phyloP scores from a whole-genome alignment of 2,797 vertebrate genomes.

The Pseudochaenichthys georgianus region DNA sequence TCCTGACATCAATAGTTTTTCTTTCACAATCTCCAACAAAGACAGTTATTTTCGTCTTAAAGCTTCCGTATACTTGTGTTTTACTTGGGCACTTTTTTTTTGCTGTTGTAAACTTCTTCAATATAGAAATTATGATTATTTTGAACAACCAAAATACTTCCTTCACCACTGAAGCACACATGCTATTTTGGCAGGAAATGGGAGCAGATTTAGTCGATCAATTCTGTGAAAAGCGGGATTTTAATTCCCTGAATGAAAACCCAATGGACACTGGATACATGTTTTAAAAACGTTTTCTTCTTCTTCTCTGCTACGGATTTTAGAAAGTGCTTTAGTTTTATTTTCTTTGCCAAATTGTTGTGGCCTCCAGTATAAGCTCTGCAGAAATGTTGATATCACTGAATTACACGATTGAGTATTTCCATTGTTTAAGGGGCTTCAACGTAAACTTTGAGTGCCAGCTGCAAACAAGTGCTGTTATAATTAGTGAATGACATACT shows the following conservation, averaged over 20 bases:
- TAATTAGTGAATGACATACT: not conserved
- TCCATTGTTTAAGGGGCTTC: not conserved
- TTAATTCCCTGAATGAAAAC: not conserved
- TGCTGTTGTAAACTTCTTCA: too few relatives aligned
- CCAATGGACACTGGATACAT: not conserved
- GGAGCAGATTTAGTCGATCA: not conserved
- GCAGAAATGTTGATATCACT: not conserved
- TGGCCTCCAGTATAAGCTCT: constrained; percentile 2
- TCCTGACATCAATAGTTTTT: too few relatives aligned
- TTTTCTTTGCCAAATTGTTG: constrained; percentile 4
- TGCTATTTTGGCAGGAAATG: not conserved
- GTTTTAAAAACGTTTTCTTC: not conserved
- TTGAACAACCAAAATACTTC: not conserved
- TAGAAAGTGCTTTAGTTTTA: not conserved
- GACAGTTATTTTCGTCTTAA: constrained; percentile 14
- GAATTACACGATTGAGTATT: not conserved
- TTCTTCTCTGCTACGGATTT: not conserved
- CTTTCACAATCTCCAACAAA: not conserved
- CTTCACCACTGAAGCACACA: not conserved
- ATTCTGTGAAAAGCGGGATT: not conserved
- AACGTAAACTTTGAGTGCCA: constrained; percentile 8
- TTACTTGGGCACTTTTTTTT: too few relatives aligned
- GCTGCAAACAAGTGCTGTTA: not conserved
- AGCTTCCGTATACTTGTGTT: too few relatives aligned
- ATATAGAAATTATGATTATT: too few relatives aligned